phyloP scores from a whole-genome alignment of 2,113 vertebrate species.

The Oreamnos americanus region DNA sequence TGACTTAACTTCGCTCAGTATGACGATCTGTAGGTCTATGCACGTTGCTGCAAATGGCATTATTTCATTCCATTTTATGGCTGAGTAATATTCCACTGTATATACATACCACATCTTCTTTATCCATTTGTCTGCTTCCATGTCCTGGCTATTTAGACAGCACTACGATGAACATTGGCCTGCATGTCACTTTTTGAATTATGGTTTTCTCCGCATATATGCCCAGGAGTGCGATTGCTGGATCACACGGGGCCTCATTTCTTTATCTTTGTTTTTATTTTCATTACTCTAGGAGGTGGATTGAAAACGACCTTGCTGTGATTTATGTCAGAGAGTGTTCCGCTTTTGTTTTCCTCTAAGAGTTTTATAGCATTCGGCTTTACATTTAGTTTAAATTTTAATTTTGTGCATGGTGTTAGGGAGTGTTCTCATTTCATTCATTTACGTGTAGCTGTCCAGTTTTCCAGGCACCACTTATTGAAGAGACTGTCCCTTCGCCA shows the following conservation, averaged over 20 bases:
- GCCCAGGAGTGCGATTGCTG: no score
- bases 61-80: neutral
- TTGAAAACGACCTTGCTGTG: no score
- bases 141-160: no score
- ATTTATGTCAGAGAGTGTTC: no score
- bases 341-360: neutral
- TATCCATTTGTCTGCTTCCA: no score
- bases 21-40: neutral
- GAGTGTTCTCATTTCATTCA: neutral
- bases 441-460: neutral
- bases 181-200: no score
- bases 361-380: neutral
- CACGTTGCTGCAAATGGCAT: neutral
- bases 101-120: no score
- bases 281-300: no score
- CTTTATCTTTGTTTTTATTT: no score
- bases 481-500: neutral
- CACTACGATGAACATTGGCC: no score
- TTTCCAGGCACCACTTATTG: neutral
- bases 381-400: neutral
- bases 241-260: no score
- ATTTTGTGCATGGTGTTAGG: neutral
- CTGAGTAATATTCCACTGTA: neutral
- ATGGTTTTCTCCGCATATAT: no score
- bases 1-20: neutral